Percentiles rank a stretch among this genome's conserved stretches.
phyloP scores from a whole-genome alignment of 2,113 vertebrate genomes.

The Aramus guarauna region DNA sequence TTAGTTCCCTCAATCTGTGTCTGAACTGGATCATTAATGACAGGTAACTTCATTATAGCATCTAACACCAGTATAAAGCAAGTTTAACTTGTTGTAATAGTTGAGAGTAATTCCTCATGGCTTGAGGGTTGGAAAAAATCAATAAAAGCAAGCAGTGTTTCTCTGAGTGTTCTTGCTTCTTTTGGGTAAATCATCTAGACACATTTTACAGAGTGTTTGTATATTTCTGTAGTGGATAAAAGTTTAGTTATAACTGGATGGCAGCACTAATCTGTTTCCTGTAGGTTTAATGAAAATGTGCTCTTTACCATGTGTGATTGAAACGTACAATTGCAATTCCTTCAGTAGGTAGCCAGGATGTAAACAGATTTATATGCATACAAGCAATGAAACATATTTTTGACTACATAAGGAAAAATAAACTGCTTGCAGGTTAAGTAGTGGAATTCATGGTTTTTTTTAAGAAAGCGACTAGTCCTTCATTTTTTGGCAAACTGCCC shows the following conservation, averaged over 20 bases:
- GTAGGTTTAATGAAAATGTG: not conserved
- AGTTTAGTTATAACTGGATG: not conserved
- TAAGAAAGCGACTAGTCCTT: not conserved
- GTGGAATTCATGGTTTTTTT: not conserved
- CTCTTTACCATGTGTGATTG: not conserved
- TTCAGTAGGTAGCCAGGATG: not conserved
- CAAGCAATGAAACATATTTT: not conserved
- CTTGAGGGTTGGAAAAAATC: not conserved
- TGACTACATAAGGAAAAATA: not conserved
- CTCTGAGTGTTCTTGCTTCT: not conserved
- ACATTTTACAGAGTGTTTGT: not conserved
- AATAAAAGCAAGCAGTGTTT: not conserved
- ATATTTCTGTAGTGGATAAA: not conserved
- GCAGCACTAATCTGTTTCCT: not conserved
- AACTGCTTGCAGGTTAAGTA: not conserved
- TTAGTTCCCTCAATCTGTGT: conserved; percentile 97
- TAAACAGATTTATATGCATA: not conserved
- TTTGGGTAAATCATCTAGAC: not conserved
- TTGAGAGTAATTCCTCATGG: not conserved
- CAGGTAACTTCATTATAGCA: conserved; percentile 77
- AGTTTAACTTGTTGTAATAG: not conserved
- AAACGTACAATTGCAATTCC: not conserved
- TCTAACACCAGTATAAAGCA: not conserved
- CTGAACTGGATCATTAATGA: conserved; percentile 99
- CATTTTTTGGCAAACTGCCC: not conserved